These are phyloP conservation scores for Leptoteleia sp. DNA, from an alignment of 1,140 invertebrate species.

Conservation along the genomic window DNA sequence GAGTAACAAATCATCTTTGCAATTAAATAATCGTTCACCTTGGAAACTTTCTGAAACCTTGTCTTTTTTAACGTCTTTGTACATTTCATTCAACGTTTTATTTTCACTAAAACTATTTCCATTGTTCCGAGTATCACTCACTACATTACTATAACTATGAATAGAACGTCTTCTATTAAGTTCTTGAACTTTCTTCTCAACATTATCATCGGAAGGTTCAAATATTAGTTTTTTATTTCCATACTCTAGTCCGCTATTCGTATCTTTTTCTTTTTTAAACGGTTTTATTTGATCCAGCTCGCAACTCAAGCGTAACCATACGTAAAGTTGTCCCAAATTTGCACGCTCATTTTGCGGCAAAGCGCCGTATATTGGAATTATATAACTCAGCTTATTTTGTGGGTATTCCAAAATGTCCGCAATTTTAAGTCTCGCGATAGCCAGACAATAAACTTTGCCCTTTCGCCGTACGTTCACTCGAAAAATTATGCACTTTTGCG, in stretches of 20 bases:
- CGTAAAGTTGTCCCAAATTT: conserved; percentile 72
- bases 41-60: neutral
- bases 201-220: neutral
- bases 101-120: neutral
- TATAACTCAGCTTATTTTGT: conserved; percentile 74
- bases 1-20: neutral
- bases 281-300: conserved; percentile 65
- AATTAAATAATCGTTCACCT: neutral
- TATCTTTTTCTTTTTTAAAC: conserved; percentile 61
- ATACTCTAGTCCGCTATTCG: neutral
- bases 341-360: conserved; percentile 39
- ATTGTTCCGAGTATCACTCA: neutral
- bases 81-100: conserved; percentile 19
- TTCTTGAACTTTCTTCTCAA: neutral
- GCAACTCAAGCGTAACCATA: conserved; percentile 74
- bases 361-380: conserved; percentile 65
- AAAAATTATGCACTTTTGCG: conserved; percentile 66
- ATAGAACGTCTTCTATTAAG: neutral
- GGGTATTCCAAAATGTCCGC: conserved; percentile 75
- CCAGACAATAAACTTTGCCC: conserved; percentile 47
- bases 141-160: neutral
- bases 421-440: conserved; percentile 68
- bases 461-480: conserved; percentile 68
- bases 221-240: neutral
- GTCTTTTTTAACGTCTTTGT: conserved; percentile 23